Conservation (phyloP, 2,113 vertebrate genomes). For the Passer montanus region DNA sequence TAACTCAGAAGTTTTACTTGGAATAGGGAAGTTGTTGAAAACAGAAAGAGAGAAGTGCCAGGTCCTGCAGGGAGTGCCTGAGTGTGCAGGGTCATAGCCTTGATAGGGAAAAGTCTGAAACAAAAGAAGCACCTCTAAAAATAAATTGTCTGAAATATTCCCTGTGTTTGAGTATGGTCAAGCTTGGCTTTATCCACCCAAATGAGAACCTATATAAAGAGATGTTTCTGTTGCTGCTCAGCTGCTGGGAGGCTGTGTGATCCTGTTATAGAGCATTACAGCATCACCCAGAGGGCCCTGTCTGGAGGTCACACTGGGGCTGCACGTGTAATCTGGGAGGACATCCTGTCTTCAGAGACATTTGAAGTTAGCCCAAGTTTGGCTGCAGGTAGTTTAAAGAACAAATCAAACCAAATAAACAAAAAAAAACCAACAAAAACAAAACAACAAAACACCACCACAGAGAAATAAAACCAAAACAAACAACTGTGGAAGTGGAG, state of each 20-base stretch:
- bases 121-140: constrained; percentile 24
- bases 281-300: background rate
- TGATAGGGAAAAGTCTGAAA: constrained; percentile 16
- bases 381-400: background rate
- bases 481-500: background rate
- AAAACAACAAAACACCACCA: background rate
- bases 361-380: background rate
- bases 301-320: background rate
- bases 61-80: background rate
- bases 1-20: constrained; percentile 36
- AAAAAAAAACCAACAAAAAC: background rate
- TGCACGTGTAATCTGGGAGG: background rate
- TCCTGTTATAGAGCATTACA: background rate
- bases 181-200: background rate
- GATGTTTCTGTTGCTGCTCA: background rate
- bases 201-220: background rate
- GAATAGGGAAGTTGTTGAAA: constrained; percentile 31
- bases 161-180: background rate
- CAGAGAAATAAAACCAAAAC: background rate
- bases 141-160: background rate
- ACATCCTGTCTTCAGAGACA: background rate
- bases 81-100: background rate
- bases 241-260: background rate
- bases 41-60: background rate
- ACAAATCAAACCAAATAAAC: background rate